These are phyloP conservation scores for Habropoda laboriosa DNA, from an alignment of 1,140 invertebrate genomes.

Conservation along the genomic window DNA sequence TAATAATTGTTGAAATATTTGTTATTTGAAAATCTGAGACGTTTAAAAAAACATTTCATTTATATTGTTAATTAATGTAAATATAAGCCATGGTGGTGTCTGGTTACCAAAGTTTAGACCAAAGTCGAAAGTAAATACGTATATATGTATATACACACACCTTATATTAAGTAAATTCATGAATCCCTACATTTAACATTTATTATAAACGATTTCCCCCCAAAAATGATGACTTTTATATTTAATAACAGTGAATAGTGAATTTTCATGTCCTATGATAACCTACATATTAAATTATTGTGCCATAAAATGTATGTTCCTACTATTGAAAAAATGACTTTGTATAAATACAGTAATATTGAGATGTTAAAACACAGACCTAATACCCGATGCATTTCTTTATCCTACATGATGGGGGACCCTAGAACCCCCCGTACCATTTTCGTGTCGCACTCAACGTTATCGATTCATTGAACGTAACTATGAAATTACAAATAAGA, in stretches of 20 bases:
- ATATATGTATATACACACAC: conserved; percentile 31
- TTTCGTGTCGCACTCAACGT: too few species aligned
- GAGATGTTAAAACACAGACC: neutral
- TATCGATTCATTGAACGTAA: too few species aligned
- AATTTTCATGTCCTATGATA: neutral
- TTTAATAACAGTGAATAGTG: neutral
- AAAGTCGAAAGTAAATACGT: conserved; percentile 57
- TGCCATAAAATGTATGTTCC: conserved; percentile 21
- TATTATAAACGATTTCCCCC: neutral
- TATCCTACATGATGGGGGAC: too few species aligned
- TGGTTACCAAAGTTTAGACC: conserved; percentile 72
- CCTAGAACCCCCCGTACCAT: too few species aligned
- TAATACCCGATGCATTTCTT: too few species aligned
- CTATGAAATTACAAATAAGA: too few species aligned
- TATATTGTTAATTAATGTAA: conserved; percentile 22
- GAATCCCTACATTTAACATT: neutral
- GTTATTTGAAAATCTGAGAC: neutral
- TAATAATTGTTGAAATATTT: conserved; percentile 27
- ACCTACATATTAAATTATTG: neutral
- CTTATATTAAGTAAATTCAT: conserved; percentile 34
- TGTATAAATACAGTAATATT: neutral
- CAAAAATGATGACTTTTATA: neutral
- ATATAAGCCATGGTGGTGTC: conserved; percentile 66
- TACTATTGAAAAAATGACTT: neutral
- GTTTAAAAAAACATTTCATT: conserved; percentile 24